Base-by-base conservation (phyloP, 2,888 invertebrate species). In the Apantesis nais region DNA sequence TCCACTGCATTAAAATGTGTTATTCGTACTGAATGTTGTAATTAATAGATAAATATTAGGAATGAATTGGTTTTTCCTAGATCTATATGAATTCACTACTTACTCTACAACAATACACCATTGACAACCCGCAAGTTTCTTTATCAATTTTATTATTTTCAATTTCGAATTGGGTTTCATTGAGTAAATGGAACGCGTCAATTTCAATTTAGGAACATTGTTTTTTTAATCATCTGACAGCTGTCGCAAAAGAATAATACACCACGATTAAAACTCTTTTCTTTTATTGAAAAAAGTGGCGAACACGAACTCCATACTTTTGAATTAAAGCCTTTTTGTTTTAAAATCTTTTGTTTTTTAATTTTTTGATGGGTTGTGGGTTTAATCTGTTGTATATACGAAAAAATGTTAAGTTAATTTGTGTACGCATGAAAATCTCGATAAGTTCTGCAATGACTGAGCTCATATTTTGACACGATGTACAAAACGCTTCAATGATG, bases 181-280 rank as follows among this genome's bases (percentile, higher is more conserved):
- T 93, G 92, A 92, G 93, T 92, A 91, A 94, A 93, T 91, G 90
- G 92, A 90, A 91, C 92, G 90, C 92, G 94, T 94, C 94, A 92
- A 90, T 93, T 91, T 93, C 89, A 94, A 94, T 94, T 92, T 89
- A 76, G 83, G 85, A 88, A 88, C 89, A 89, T 84, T 78, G 85
- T 91, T 81, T 75, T 87, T 88, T 88, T 88, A 29, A 83, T 66
- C 80, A 74, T 80, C 85, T 84, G 89, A 88, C 91, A 90, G 88
- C 88, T 90, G 90, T 88, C 87, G 80, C 79, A 74, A 77, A 72
- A 82, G 86, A 85, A 85, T 86, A 87, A 89, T 86, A 84, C 85
- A 81, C 68, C 74, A 78, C 78, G 84, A 84, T 82, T 85, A 80
- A 83, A 87, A 81, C 77, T 83, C 75, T 62, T 74, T 74, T 63